Evolutionary conservation across 1,140 invertebrate species (phyloP).

Genomic region (Pachyrhynchus sulphureomaculatus): DNA sequence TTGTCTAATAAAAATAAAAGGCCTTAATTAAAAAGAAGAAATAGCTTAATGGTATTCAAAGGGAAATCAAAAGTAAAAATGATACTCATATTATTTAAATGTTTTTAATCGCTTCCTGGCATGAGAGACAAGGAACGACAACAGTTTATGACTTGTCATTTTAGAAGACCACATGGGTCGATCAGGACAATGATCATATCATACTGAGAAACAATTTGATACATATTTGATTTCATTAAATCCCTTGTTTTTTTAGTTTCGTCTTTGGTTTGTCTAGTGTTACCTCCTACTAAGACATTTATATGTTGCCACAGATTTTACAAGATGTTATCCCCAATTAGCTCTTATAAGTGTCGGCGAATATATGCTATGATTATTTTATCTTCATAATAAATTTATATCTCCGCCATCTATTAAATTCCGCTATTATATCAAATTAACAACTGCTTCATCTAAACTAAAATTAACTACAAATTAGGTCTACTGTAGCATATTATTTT

Average conservation of each 20-base stretch:
- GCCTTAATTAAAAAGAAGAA: no score
- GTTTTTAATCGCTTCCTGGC: background rate
- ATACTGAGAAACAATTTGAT: constrained; percentile 5
- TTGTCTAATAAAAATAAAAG: no score
- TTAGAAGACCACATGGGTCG: constrained; percentile 19
- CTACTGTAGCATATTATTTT: constrained; percentile 1
- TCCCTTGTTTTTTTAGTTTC: background rate
- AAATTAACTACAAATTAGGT: constrained; percentile 3
- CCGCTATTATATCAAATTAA: constrained; percentile 2
- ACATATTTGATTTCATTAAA: constrained; percentile 9
- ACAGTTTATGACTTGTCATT: constrained; percentile 25
- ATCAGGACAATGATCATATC: constrained; percentile 17
- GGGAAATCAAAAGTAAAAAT: no score
- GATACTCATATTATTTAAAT: background rate
- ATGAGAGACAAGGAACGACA: background rate
- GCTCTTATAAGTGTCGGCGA: background rate
- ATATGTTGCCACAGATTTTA: no score
- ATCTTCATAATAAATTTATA: background rate
- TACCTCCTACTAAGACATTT: background rate
- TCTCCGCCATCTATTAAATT: background rate
- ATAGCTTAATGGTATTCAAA: no score
- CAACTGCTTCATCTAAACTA: background rate
- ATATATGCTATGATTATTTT: background rate
- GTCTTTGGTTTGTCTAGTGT: background rate
- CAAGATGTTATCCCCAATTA: background rate